phyloP scores from a whole-genome alignment of 2,113 vertebrate genomes.

The Microcebus jonahi region DNA sequence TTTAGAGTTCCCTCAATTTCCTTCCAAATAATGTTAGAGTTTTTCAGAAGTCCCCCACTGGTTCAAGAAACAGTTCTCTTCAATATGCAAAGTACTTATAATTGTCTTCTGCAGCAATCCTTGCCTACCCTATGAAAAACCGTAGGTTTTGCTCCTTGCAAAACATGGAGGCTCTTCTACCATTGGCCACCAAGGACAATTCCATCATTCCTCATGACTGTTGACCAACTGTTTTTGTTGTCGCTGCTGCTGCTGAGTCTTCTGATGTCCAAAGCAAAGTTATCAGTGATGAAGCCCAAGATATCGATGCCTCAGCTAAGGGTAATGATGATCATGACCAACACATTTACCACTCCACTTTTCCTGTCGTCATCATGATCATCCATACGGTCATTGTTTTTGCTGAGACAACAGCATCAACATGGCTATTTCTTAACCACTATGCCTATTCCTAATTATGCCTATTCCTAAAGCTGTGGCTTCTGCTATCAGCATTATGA shows the following conservation, averaged over 20 bases:
- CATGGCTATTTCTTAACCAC: background rate
- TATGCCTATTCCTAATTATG: too few species aligned
- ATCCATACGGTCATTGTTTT: background rate
- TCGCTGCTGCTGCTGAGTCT: background rate
- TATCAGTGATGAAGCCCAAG: background rate
- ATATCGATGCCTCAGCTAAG: background rate
- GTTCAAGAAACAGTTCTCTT: background rate
- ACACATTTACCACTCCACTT: background rate
- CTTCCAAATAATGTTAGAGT: background rate
- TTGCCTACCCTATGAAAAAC: background rate
- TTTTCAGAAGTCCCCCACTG: background rate
- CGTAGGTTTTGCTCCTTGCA: background rate
- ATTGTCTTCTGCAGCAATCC: background rate
- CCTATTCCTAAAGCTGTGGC: background rate
- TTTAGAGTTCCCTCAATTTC: background rate
- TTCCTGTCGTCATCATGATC: background rate
- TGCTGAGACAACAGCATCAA: background rate
- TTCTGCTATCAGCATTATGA: background rate
- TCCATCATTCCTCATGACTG: too few species aligned
- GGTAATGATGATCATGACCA: background rate
- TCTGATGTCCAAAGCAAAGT: background rate
- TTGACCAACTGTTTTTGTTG: background rate
- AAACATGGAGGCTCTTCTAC: background rate
- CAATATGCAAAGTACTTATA: background rate
- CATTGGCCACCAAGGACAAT: background rate